Evolutionary conservation across 2,797 vertebrate species (phyloP).

Genomic region (Enteromius afrohamiltoni): DNA sequence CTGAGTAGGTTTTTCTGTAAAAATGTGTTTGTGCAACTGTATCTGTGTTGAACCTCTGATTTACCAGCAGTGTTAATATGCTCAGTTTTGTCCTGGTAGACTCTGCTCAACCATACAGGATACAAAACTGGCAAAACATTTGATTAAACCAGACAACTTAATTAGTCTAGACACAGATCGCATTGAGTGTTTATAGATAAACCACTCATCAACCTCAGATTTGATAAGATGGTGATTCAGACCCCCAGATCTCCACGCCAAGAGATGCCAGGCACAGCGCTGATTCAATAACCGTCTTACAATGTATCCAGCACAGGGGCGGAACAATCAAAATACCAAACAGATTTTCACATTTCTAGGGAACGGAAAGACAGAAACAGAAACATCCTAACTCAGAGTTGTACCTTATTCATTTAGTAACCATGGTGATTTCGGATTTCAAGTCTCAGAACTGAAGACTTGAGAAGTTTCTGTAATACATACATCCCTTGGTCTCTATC

Average conservation of each 20-base stretch:
- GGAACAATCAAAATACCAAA: not conserved
- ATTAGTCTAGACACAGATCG: conserved; percentile 31
- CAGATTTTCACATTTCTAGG: not conserved
- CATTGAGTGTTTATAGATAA: conserved; percentile 21
- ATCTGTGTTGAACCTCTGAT: conserved; percentile 15
- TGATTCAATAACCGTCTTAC: conserved; percentile 22
- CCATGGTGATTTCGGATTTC: conserved; percentile 2
- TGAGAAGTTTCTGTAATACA: conserved; percentile 3
- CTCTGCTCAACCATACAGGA: not conserved
- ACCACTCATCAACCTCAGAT: conserved; percentile 27
- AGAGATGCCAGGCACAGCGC: conserved; percentile 20
- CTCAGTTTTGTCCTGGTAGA: not conserved
- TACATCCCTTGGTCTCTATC: not conserved
- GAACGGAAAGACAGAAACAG: not conserved
- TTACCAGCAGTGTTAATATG: conserved; percentile 36
- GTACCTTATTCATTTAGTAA: not conserved
- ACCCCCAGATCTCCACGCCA: not conserved
- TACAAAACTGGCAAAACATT: conserved; percentile 34
- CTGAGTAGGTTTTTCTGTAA: conserved; percentile 10
- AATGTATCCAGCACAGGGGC: not conserved
- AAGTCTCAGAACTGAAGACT: not conserved
- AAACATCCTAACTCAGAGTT: not conserved
- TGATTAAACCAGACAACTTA: conserved; percentile 34
- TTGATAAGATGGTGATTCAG: conserved; percentile 29
- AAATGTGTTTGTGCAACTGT: not conserved